These are phyloP conservation scores for Petrolisthes cinctipes DNA, from an alignment of 2,888 invertebrate genomes.

Conservation along the genomic window DNA sequence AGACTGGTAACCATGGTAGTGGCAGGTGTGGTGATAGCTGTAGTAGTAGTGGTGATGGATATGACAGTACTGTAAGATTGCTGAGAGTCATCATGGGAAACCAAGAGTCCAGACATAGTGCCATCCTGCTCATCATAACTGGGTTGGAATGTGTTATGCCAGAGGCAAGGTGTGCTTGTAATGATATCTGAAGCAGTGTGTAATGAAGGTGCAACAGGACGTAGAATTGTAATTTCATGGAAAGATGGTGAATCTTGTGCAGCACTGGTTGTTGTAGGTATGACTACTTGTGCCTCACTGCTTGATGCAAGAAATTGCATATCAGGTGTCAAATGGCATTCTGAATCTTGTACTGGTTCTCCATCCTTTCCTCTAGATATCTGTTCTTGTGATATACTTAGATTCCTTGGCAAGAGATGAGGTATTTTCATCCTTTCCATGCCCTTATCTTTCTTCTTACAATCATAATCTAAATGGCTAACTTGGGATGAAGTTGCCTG, in stretches of 20 bases:
- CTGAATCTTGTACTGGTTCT: neutral
- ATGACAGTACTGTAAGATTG: neutral
- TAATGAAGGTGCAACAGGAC: neutral
- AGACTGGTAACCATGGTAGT: too few relatives aligned
- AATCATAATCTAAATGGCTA: neutral
- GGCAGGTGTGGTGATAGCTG: neutral
- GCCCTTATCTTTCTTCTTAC: too few relatives aligned
- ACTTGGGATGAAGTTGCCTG: neutral
- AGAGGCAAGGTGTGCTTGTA: neutral
- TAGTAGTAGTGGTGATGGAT: neutral
- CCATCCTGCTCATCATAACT: neutral
- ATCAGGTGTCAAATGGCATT: neutral
- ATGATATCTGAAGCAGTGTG: neutral
- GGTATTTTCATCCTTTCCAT: too few relatives aligned
- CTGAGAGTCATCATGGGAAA: neutral
- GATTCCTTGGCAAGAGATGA: too few relatives aligned
- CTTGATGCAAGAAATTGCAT: neutral
- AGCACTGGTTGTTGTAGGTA: neutral
- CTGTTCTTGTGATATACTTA: too few relatives aligned
- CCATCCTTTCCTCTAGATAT: neutral
- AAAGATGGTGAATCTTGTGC: neutral
- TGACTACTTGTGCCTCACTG: neutral
- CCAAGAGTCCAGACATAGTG: neutral
- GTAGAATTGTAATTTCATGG: neutral
- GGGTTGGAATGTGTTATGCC: slow-evolving; percentile 4